Base-by-base conservation (phyloP, 30 jellyfish, hydroid and myxozoan species). In the Hydractinia echinata region DNA sequence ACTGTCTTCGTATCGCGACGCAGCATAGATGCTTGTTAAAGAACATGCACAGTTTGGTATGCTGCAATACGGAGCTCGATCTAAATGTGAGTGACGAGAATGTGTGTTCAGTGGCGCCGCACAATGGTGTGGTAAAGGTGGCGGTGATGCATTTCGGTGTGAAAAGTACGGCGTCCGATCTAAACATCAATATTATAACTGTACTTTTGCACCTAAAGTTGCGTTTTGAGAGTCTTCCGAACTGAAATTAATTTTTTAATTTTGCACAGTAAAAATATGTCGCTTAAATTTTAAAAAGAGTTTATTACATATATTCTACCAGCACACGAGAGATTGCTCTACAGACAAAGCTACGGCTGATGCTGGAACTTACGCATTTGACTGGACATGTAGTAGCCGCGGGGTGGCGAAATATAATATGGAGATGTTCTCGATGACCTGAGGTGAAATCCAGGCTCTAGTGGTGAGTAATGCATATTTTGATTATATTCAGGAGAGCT, bases 351-450 rank as follows among this genome's bases (percentile, higher is more conserved):
- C 18, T 16, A 64, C 18, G n/a, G 4, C 10, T 4, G 4, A 44
- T 7, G 19, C 15, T 11, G 6, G 19, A 62, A 64, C 74, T 64
- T 51, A 64, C 74, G 16, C 39, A 51, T n/a, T n/a, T 51, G 19
- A n/a, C 74, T 51, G 74, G 74, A 51, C 19, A 64, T 51, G 39
- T n/a, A 13, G 39, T 64, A 64, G 10, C 74, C 74, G 74, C 74
- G 74, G 19, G 74, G 74, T 64, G 74, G 6, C 44, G 44, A 30
- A 64, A 64, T 64, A n/a, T 44, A 64, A 64, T 64, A 64, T 51
- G 74, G 74, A 6, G 74, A n/a, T 51, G 39, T n/a, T 64, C 74
- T 64, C 74, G 74, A 64, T 64, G 74, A 64, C 74, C 74, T 64
- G 51, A 64, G 16, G 16, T 51, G 10, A 64, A 64, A 13, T 6